Evolutionary conservation across 2,113 vertebrate species (phyloP), one percentile per base, ranked within the genome.

Genomic region (Phaetusa simplex): DNA sequence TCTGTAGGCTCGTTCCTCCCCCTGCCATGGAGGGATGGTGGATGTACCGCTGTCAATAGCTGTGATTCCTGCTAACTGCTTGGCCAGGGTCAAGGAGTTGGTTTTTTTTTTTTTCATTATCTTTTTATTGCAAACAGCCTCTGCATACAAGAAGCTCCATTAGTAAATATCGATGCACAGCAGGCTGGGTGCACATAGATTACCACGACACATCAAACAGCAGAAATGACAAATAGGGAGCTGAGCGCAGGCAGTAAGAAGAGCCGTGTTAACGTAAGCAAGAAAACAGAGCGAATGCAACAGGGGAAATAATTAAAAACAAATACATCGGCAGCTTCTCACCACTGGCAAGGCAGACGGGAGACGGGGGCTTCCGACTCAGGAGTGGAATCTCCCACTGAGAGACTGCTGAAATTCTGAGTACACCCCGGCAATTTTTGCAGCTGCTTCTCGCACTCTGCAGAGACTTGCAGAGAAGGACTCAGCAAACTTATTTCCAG

Each of bases 111-210:
- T 96, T 95, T 97, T 96, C 55, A 94, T 98, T 95, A 95, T 95
- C 76, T 93, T 97, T 95, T 95, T 78, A 95, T 88, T 97, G 85
- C 90, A 95, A 97, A 82, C 90, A 97, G 82, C 59, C 92, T 96
- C 85, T 93, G 90, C 71, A 93, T 88, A 76, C 85, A 73, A 96
- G 96, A 95, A 92, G 58, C 87, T 93, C 96, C 95, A 97, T 97
- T 97, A 98, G 97, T 91, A 97, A 97, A 95, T 95, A 97, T 95
- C 93, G 92, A 97, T 96, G 94, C 93, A 4, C 40, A 90, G 95
- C 89, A 94, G 97, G 84, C 84, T 97, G 95, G 96, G 95, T 56
- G 79, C 93, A 86, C 88, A 94, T 82, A 94, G 95, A 97, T 97
- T 94, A 66, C 85, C 74, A 79, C 0, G 20, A 96, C 77, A 82